A percentile compares a stretch with the other conserved stretches of the same genome.
Conservation (phyloP, 2,113 vertebrate species). For the Engraulis encrasicolus region DNA sequence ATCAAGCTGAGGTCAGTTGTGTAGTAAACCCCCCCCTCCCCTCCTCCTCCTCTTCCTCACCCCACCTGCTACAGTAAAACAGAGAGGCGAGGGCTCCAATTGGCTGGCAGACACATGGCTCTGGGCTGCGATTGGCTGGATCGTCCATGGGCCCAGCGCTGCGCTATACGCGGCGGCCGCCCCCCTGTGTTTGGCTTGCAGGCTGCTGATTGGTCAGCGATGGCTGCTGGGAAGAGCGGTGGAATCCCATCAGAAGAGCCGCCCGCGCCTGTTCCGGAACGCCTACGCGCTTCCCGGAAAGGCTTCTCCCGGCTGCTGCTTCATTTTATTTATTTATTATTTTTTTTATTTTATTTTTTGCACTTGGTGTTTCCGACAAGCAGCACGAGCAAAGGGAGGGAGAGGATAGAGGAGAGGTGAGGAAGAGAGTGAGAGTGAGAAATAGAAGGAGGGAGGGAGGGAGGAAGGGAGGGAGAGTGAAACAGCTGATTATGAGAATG, state of each 20-base stretch:
- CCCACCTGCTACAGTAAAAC: too few relatives aligned
- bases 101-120: neutral
- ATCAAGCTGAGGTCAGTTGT: neutral
- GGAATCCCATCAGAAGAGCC: slow-evolving; percentile 3
- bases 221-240: neutral
- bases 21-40: neutral
- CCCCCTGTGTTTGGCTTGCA: neutral
- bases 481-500: too few relatives aligned
- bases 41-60: neutral
- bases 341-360: too few relatives aligned
- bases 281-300: neutral
- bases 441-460: neutral
- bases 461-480: neutral
- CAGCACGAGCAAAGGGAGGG: neutral
- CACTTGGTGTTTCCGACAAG: neutral
- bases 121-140: neutral
- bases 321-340: too few relatives aligned
- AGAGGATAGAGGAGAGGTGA: too few relatives aligned
- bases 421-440: too few relatives aligned
- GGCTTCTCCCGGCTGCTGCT: neutral
- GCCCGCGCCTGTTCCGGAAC: slow-evolving; percentile 11
- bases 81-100: neutral
- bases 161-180: too few relatives aligned
- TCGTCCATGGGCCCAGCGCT: neutral
- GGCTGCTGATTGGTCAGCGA: neutral